phyloP scores from a whole-genome alignment of 2,113 vertebrate genomes.

The Vanacampus margaritifer region DNA sequence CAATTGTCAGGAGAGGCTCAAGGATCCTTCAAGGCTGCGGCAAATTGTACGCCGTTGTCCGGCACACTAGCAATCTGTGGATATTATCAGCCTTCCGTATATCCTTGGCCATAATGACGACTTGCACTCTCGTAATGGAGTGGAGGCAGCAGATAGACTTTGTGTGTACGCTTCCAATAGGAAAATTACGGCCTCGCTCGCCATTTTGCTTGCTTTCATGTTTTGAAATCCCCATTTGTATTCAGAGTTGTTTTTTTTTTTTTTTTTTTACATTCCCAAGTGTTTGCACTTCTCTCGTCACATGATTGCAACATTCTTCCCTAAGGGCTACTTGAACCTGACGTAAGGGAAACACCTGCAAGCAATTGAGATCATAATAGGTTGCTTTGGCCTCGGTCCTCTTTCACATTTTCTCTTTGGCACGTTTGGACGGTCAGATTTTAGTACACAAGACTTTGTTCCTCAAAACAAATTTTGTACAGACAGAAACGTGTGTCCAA shows the following conservation, averaged over 20 bases:
- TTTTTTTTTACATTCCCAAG: slow-evolving; percentile 39
- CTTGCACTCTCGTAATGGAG: slow-evolving; percentile 68
- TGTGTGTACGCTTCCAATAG: slow-evolving; percentile 63
- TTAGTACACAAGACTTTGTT: not conserved
- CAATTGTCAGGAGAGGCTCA: slow-evolving; percentile 69
- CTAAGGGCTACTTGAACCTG: slow-evolving; percentile 41
- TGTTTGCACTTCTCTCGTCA: slow-evolving; percentile 51
- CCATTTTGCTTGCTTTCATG: slow-evolving; percentile 34
- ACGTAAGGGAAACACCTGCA: slow-evolving; percentile 47
- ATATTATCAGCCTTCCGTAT: slow-evolving; percentile 74
- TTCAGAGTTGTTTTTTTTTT: slow-evolving; percentile 59
- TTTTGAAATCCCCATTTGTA: slow-evolving; percentile 53
- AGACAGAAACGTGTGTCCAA: no score
- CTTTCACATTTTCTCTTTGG: not conserved
- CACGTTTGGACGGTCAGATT: not conserved
- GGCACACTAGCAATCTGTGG: slow-evolving; percentile 77
- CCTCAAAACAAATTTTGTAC: no score
- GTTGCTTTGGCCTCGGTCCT: not conserved
- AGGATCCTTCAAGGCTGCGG: slow-evolving; percentile 73
- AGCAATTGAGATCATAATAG: not conserved
- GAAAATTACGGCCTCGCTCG: slow-evolving; percentile 58
- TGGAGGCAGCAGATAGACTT: slow-evolving; percentile 65
- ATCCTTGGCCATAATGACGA: slow-evolving; percentile 69
- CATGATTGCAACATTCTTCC: slow-evolving; percentile 67
- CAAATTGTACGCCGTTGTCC: slow-evolving; percentile 77